Evolutionary conservation across 2,797 vertebrate genomes (phyloP).

Genomic region (Ispidina lecontei): DNA sequence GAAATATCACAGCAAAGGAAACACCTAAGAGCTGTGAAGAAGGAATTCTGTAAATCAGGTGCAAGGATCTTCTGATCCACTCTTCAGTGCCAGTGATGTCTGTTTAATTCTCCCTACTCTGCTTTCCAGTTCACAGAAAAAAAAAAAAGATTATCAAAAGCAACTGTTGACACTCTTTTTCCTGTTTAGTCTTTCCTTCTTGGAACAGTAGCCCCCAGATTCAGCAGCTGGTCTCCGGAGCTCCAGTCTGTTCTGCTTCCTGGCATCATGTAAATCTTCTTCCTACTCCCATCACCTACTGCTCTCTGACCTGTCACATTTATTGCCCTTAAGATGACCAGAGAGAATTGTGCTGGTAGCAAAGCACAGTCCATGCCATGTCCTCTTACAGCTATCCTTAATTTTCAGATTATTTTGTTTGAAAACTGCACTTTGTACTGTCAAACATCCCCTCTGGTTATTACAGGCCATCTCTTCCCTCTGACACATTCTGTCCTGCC

Average conservation of each 20-base stretch:
- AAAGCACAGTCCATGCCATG: neutral
- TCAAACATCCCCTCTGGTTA: neutral
- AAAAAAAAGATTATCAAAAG: neutral
- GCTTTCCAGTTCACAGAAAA: neutral
- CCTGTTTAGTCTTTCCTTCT: neutral
- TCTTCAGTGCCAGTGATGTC: neutral
- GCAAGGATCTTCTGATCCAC: neutral
- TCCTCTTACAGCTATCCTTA: neutral
- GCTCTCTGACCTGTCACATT: accelerated
- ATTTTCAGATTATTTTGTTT: neutral
- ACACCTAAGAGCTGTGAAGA: neutral
- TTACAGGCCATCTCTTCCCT: neutral
- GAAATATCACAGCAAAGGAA: neutral
- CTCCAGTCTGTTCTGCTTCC: neutral
- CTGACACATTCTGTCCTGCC: neutral
- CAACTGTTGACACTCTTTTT: neutral
- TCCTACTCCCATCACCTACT: neutral
- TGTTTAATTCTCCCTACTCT: neutral
- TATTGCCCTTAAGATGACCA: neutral
- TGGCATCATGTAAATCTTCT: neutral
- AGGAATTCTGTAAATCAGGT: neutral
- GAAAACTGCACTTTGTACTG: neutral
- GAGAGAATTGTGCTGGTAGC: neutral
- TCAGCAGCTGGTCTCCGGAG: neutral
- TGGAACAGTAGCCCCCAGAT: neutral